Evolutionary conservation across 2,888 invertebrate genomes (phyloP).

Genomic region (Metopia argyrocephala): DNA sequence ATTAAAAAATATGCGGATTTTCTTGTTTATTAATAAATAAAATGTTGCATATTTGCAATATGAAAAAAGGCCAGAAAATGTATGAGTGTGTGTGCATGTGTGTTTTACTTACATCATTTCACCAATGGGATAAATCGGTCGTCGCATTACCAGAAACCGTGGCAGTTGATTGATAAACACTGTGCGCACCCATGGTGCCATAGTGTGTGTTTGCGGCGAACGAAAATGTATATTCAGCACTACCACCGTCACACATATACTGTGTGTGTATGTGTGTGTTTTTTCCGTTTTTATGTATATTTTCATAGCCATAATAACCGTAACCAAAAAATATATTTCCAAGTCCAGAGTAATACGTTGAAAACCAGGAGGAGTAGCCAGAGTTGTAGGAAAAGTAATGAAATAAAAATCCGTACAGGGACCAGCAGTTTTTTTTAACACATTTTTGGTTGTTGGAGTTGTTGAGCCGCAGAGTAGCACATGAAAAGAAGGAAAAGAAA

Average conservation of each 20-base stretch:
- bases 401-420: background rate
- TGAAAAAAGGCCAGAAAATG: background rate
- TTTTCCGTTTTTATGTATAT: background rate
- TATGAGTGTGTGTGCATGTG: background rate
- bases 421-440: background rate
- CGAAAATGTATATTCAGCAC: conserved; percentile 99
- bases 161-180: conserved; percentile 98
- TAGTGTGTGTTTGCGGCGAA: conserved; percentile 97
- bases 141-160: conserved; percentile 93
- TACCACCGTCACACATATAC: conserved; percentile 96
- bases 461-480: too few relatives aligned
- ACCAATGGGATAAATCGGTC: conserved; percentile 83
- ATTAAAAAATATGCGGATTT: conserved; percentile 3
- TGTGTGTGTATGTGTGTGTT: conserved; percentile 73
- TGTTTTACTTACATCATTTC: conserved; percentile 77
- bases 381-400: too few relatives aligned
- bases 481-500: background rate
- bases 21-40: conserved; percentile 39
- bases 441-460: background rate
- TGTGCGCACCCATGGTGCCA: conserved; percentile 97
- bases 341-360: conserved; percentile 15
- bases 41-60: conserved; percentile 4
- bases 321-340: background rate
- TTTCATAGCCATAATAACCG: background rate
- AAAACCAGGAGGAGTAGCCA: too few relatives aligned